Conservation (phyloP, 2,888 invertebrate species). For the Geophilus truncorum region DNA sequence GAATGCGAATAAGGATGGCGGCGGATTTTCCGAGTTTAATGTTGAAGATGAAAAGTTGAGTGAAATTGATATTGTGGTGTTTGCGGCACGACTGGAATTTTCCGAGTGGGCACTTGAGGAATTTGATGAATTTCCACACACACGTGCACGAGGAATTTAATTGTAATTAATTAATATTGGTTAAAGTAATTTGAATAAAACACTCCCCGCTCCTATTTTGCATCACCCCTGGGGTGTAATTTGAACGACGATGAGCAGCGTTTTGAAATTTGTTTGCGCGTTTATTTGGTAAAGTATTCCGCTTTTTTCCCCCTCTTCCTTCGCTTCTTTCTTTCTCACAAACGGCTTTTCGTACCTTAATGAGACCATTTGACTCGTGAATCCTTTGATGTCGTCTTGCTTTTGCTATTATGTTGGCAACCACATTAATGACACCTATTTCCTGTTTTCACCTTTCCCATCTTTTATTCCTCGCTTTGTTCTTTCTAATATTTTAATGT, state of each 20-base stretch:
- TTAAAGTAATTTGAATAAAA: constrained; percentile 27
- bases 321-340: background rate
- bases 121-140: constrained; percentile 11
- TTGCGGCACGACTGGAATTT: background rate
- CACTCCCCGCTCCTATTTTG: background rate
- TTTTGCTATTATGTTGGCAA: constrained; percentile 14
- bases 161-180: constrained; percentile 22
- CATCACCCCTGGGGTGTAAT: background rate
- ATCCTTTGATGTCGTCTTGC: background rate
- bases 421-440: constrained; percentile 24
- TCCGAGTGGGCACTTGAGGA: constrained; percentile 13
- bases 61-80: constrained; percentile 27
- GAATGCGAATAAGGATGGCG: background rate
- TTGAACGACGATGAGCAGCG: background rate
- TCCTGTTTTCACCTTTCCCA: constrained; percentile 5
- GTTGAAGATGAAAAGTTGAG: constrained; percentile 25
- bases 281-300: background rate
- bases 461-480: background rate
- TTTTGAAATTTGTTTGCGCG: constrained; percentile 2
- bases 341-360: background rate
- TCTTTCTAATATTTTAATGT: constrained; percentile 18
- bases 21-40: background rate
- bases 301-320: background rate
- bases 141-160: background rate
- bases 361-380: constrained; percentile 25